Percentiles rank a stretch among this genome's conserved stretches.
Evolutionary conservation across 2,888 invertebrate genomes (phyloP).

Genomic region (Plagiodera versicolora): DNA sequence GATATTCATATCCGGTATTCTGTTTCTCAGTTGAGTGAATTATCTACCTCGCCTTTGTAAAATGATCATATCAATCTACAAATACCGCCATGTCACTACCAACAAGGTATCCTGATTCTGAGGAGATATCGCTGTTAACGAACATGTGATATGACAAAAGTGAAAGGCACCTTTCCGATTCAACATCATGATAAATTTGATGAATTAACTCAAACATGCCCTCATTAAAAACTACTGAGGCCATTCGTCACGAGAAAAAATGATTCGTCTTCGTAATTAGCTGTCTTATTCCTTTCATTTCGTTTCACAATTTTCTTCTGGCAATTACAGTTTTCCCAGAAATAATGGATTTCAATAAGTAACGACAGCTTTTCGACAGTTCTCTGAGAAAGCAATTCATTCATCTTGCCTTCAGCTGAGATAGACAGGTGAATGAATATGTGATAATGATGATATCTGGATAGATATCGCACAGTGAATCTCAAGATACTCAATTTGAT

Average conservation of each 20-base stretch:
- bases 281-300: constrained; percentile 10
- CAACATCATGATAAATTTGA: constrained; percentile 14
- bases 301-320: constrained; percentile 8
- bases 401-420: constrained; percentile 11
- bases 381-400: constrained; percentile 12
- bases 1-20: too few species aligned
- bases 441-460: too few species aligned
- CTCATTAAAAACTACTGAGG: constrained; percentile 8
- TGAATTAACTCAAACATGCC: constrained; percentile 13
- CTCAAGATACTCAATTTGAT: background rate
- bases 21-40: background rate
- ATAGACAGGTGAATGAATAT: constrained; percentile 9
- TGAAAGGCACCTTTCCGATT: constrained; percentile 14
- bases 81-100: background rate
- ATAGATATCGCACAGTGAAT: background rate
- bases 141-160: constrained; percentile 10
- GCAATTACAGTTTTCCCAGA: constrained; percentile 5
- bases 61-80: background rate
- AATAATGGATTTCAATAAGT: constrained; percentile 17
- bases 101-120: background rate
- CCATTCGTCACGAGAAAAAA: constrained; percentile 12
- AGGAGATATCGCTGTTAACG: constrained; percentile 4
- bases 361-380: constrained; percentile 15
- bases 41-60: background rate
- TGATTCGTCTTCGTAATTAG: constrained; percentile 6